A percentile compares a stretch with the other conserved stretches of the same genome.
Evolutionary conservation across 2,888 invertebrate genomes (phyloP).

Genomic region (Oithona nana): DNA sequence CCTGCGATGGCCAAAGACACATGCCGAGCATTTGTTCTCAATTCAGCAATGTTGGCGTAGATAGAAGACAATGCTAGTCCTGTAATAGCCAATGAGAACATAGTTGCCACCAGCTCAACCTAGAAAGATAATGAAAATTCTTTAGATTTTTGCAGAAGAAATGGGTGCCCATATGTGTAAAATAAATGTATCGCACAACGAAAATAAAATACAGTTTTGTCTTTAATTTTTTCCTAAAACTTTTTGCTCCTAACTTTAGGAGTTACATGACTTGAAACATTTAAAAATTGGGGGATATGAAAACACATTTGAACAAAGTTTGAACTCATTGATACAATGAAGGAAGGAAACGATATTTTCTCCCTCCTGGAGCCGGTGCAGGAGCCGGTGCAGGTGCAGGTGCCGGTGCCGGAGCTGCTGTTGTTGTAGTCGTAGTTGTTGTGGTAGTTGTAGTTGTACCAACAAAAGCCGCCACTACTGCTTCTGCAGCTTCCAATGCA

Average conservation of each 20-base stretch:
- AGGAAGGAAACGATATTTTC: neutral
- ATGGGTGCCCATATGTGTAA: too few species aligned
- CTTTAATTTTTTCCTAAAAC: too few species aligned
- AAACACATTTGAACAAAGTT: too few species aligned
- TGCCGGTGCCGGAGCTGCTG: neutral
- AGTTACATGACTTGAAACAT: too few species aligned
- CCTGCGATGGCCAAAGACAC: neutral
- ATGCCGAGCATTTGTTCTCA: neutral
- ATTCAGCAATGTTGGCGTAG: neutral
- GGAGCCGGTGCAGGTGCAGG: neutral
- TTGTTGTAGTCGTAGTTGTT: neutral
- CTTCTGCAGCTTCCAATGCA: neutral
- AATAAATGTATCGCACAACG: too few species aligned
- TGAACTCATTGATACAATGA: too few species aligned
- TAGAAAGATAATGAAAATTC: too few species aligned
- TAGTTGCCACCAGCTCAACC: neutral
- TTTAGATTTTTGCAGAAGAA: too few species aligned
- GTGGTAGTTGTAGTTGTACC: neutral
- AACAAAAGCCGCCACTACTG: neutral
- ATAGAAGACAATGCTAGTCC: neutral
- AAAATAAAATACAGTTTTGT: too few species aligned
- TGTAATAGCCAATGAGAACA: neutral
- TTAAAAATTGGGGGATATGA: too few species aligned
- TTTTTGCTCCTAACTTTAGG: too few species aligned
- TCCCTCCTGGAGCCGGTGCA: neutral